Evolutionary conservation across 2,113 vertebrate species (phyloP).

Genomic region (Acanthochromis polyacanthus): DNA sequence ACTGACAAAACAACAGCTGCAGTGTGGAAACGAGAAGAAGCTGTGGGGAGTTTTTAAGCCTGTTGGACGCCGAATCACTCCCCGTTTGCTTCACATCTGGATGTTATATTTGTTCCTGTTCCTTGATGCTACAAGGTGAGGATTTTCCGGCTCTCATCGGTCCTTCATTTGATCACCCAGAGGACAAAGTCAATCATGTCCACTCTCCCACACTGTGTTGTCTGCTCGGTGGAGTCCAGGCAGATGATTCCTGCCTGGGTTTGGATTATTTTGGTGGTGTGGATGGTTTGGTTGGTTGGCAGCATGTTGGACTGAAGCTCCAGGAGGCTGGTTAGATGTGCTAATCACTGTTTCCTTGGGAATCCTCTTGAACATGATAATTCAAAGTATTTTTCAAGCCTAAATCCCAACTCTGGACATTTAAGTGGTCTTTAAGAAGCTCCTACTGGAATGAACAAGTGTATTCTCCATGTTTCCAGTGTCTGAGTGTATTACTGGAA

Average conservation of each 20-base stretch:
- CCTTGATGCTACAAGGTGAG: no score
- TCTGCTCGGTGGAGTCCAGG: conserved; percentile 32
- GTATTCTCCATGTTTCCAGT: conserved; percentile 21
- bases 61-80: conserved; percentile 10
- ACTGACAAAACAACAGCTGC: conserved; percentile 3
- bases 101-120: not conserved
- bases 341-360: conserved; percentile 58
- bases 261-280: not conserved
- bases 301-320: conserved; percentile 55
- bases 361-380: conserved; percentile 39
- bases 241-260: conserved; percentile 46
- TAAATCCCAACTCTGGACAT: conserved; percentile 28
- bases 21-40: not conserved
- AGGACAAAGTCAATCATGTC: conserved; percentile 7
- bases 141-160: not conserved
- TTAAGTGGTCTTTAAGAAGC: conserved; percentile 19
- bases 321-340: conserved; percentile 58
- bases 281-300: conserved; percentile 40
- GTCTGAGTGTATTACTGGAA: conserved; percentile 32
- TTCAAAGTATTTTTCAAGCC: conserved; percentile 44
- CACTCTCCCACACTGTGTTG: not conserved
- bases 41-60: not conserved
- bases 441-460: conserved; percentile 22
- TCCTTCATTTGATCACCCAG: not conserved
- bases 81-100: conserved; percentile 11